A percentile compares a stretch with the other conserved stretches of the same genome.
phyloP scores from a whole-genome alignment of 1,140 invertebrate genomes.

The Brachionus manjavacas region DNA sequence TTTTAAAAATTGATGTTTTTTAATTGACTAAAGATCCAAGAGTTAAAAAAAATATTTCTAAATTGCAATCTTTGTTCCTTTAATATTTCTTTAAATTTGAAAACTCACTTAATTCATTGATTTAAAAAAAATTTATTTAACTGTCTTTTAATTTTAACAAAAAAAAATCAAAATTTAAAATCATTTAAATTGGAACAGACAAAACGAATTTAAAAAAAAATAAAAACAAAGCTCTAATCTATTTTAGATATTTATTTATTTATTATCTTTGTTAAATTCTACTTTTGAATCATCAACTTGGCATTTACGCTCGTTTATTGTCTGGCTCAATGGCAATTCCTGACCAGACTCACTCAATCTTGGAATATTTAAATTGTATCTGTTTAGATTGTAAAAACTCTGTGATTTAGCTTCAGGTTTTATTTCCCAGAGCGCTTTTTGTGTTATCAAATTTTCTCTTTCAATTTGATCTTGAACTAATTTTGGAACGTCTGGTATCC shows the following conservation, averaged over 20 bases:
- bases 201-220: not conserved
- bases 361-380: not conserved
- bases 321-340: not conserved
- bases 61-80: too few species aligned
- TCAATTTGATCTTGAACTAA: conserved; percentile 36
- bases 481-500: conserved; percentile 43
- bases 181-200: not conserved
- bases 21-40: too few species aligned
- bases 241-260: not conserved
- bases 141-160: not conserved
- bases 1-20: too few species aligned
- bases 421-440: conserved; percentile 27
- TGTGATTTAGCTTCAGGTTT: conserved; percentile 22
- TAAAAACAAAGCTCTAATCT: not conserved
- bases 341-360: not conserved
- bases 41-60: too few species aligned
- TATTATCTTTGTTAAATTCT: not conserved
- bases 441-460: conserved; percentile 42
- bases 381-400: not conserved
- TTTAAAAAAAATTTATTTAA: too few species aligned
- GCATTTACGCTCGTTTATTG: not conserved
- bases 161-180: not conserved
- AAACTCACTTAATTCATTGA: too few species aligned
- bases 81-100: too few species aligned
- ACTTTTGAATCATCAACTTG: not conserved